These are phyloP conservation scores for Taeniopygia guttata DNA, from an alignment of 2,797 vertebrate genomes.

Conservation along the genomic window DNA sequence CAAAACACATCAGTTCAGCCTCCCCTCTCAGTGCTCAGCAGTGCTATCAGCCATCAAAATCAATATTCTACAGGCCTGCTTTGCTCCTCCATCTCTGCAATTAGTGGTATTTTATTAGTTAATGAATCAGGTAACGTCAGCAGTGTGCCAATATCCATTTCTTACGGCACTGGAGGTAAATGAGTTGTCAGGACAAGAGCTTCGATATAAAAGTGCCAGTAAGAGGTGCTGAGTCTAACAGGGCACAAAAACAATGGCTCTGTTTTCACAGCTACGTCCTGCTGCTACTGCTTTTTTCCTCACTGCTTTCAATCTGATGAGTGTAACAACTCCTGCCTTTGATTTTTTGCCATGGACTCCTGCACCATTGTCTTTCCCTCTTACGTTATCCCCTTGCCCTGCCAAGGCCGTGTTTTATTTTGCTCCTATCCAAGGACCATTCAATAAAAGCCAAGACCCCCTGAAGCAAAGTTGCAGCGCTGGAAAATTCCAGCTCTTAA, in stretches of 20 bases:
- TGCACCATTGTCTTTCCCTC: slow-evolving; percentile 27
- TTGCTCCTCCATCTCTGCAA: slow-evolving; percentile 54
- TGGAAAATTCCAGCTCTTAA: slow-evolving; percentile 34
- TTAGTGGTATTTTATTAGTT: slow-evolving; percentile 76
- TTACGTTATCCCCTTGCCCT: slow-evolving; percentile 13
- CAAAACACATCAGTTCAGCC: neutral
- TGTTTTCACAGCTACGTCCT: slow-evolving; percentile 58
- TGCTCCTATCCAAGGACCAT: neutral
- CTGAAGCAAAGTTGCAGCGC: slow-evolving; percentile 15
- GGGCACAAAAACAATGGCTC: slow-evolving; percentile 59
- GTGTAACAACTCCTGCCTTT: slow-evolving; percentile 26
- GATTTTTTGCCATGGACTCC: slow-evolving; percentile 34
- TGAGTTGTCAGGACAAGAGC: slow-evolving; percentile 73
- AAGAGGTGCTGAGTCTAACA: slow-evolving; percentile 47
- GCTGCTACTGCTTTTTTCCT: slow-evolving; percentile 21
- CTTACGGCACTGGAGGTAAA: slow-evolving; percentile 67
- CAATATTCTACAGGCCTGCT: neutral
- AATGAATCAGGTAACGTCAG: slow-evolving; percentile 70
- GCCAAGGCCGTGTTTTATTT: slow-evolving; percentile 36
- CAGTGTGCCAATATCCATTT: slow-evolving; percentile 67
- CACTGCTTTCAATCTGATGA: slow-evolving; percentile 34
- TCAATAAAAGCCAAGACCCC: slow-evolving; percentile 42
- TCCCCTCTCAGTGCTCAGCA: neutral
- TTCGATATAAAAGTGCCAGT: slow-evolving; percentile 62
- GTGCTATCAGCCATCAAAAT: slow-evolving; percentile 34